These are phyloP conservation scores for Denticeps clupeoides DNA, from an alignment of 2,797 vertebrate species.

Conservation along the genomic window DNA sequence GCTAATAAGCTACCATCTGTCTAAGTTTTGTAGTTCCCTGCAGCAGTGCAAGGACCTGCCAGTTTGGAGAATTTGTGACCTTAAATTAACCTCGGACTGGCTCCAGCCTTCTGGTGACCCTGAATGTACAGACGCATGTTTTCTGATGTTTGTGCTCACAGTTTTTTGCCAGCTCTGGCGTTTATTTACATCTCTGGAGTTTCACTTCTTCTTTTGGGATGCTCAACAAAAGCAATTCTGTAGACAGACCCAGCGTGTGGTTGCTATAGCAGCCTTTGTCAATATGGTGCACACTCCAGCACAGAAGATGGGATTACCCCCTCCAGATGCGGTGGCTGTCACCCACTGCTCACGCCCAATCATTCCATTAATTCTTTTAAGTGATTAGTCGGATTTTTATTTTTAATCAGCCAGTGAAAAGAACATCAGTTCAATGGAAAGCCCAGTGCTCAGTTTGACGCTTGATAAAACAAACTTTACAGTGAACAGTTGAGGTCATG, in stretches of 20 bases:
- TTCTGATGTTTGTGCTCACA: too few species aligned
- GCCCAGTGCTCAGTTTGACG: slow-evolving; percentile 6
- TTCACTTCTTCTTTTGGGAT: slow-evolving; percentile 1
- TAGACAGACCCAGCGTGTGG: slow-evolving; percentile 21
- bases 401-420: slow-evolving; percentile 9
- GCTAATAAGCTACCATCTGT: too few species aligned
- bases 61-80: too few species aligned
- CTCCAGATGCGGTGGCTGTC: neutral
- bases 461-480: too few species aligned
- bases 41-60: too few species aligned
- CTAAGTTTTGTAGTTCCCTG: too few species aligned
- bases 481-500: neutral
- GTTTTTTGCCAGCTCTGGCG: too few species aligned
- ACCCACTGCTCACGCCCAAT: slow-evolving; percentile 11
- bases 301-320: slow-evolving; percentile 13
- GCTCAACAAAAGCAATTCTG: slow-evolving; percentile 5
- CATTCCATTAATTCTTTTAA: slow-evolving; percentile 16
- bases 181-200: neutral
- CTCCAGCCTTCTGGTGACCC: too few species aligned
- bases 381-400: slow-evolving; percentile 10
- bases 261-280: slow-evolving; percentile 6
- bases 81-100: too few species aligned
- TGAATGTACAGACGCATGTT: too few species aligned
- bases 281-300: slow-evolving; percentile 6
- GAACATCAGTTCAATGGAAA: neutral